Evolutionary conservation across 2,888 invertebrate species (phyloP).

Genomic region (Tenthredo amoena): DNA sequence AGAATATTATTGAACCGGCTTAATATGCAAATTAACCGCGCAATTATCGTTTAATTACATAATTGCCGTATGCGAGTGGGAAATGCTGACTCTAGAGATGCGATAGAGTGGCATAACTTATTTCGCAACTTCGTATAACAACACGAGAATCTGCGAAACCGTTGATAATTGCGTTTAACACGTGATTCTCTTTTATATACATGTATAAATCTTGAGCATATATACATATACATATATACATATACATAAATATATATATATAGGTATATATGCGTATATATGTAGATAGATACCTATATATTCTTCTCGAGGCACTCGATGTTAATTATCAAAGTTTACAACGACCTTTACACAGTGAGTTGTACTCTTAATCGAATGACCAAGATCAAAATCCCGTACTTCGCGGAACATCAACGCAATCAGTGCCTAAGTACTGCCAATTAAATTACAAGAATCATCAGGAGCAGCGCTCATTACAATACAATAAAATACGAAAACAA

Average conservation of each 20-base stretch:
- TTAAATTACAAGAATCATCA: constrained; percentile 35
- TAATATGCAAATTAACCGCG: constrained; percentile 56
- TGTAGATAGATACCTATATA: background rate
- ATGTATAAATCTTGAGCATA: background rate
- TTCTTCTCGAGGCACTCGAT: background rate
- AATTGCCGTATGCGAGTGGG: constrained; percentile 6
- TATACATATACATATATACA: background rate
- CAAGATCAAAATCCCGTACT: constrained; percentile 40
- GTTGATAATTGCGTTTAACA: background rate
- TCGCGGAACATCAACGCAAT: constrained; percentile 30
- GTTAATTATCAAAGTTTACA: constrained; percentile 35
- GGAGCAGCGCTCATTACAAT: constrained; percentile 37
- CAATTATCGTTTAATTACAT: constrained; percentile 54
- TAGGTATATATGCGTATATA: too few species aligned
- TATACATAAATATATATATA: background rate
- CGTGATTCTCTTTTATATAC: background rate
- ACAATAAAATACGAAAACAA: constrained; percentile 26
- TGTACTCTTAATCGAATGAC: constrained; percentile 38
- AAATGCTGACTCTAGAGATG: background rate
- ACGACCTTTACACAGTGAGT: constrained; percentile 18
- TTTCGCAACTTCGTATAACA: background rate
- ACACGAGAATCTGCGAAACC: background rate
- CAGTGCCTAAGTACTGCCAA: constrained; percentile 35
- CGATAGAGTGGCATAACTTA: background rate
- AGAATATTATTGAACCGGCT: constrained; percentile 61